Evolutionary conservation across 2,113 vertebrate genomes (phyloP).

Genomic region (Phrynosoma blainvillii): DNA sequence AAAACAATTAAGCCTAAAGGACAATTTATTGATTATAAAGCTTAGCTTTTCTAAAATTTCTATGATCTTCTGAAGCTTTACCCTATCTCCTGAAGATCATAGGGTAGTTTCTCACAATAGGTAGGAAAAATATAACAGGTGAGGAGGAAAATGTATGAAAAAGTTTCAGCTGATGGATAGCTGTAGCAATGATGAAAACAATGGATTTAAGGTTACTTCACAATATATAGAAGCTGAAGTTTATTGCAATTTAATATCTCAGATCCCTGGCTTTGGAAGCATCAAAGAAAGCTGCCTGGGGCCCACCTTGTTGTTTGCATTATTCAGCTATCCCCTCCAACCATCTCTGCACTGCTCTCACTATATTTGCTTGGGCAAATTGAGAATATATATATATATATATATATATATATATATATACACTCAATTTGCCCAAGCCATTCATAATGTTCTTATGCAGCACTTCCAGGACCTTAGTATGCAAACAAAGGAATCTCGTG

Average conservation of each 20-base stretch:
- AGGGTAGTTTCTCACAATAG: constrained; percentile 13
- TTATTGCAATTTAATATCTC: constrained; percentile 11
- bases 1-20: background rate
- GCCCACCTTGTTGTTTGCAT: constrained; percentile 30
- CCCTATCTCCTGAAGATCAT: background rate
- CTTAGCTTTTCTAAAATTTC: no score
- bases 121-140: constrained; percentile 6
- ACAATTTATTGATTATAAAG: no score
- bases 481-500: no score
- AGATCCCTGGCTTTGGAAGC: constrained; percentile 15
- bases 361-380: background rate
- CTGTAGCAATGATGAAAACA: constrained; percentile 28
- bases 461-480: constrained; percentile 5
- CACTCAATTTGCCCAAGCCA: constrained; percentile 28
- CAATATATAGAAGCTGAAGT: constrained; percentile 1
- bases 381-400: background rate
- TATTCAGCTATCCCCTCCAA: background rate
- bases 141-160: constrained; percentile 1
- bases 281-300: background rate
- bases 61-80: background rate
- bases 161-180: background rate
- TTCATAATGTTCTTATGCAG: constrained; percentile 30
- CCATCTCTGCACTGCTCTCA: constrained; percentile 30
- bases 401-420: constrained; percentile 25
- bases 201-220: background rate